These are phyloP conservation scores for Phragmatobia fuliginosa DNA, from an alignment of 2,888 invertebrate genomes.

Conservation along the genomic window DNA sequence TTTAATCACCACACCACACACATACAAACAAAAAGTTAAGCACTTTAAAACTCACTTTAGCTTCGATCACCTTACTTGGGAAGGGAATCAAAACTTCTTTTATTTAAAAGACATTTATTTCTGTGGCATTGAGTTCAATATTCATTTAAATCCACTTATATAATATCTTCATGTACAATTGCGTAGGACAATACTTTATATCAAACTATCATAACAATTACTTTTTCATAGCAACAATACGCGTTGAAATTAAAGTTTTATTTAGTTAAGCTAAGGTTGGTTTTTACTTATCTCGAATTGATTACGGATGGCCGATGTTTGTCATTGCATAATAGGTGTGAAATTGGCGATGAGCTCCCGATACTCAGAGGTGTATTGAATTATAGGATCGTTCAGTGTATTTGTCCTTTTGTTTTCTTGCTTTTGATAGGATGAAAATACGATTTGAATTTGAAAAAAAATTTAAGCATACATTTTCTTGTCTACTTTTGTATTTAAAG, in stretches of 20 bases:
- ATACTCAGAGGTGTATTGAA: conserved; percentile 63
- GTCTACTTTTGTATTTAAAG: not conserved
- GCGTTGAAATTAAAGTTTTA: conserved; percentile 43
- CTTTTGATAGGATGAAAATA: conserved; percentile 17
- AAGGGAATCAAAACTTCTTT: conserved; percentile 20
- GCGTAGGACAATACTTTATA: conserved; percentile 57
- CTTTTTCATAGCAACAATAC: conserved; percentile 23
- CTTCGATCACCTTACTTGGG: not conserved
- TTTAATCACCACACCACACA: conserved; percentile 27
- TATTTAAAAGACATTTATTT: not conserved
- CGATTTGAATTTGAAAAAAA: conserved; percentile 8
- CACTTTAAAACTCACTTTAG: not conserved
- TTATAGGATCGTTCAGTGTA: conserved; percentile 58
- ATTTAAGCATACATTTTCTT: not conserved
- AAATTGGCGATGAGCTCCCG: conserved; percentile 69
- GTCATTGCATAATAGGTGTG: conserved; percentile 72
- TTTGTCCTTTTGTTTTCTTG: conserved; percentile 36
- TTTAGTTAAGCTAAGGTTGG: conserved; percentile 33
- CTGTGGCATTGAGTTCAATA: conserved; percentile 21
- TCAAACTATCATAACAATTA: conserved; percentile 50
- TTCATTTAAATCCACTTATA: conserved; percentile 46
- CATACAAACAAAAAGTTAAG: not conserved
- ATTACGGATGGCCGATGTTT: conserved; percentile 54
- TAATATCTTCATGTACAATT: conserved; percentile 42
- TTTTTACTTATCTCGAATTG: conserved; percentile 41